These are phyloP conservation scores for Mus musculus DNA, from an alignment of 2,113 vertebrate genomes.

Conservation along the genomic window GRCm39 chr6:92807001-92807500, in stretches of 20 bases:
- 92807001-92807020: neutral
- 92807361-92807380: neutral
- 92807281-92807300: neutral
- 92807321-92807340: neutral
- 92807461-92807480: neutral
- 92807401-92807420: neutral
- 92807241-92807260: neutral
- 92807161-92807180: accelerated
- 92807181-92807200: accelerated
- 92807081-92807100: neutral
- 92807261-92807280: no score
- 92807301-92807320: neutral
- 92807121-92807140: neutral
- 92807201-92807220: neutral
- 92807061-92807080: neutral
- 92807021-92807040: neutral
- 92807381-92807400: neutral
- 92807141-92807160: neutral
- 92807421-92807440: accelerated
- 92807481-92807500: neutral
- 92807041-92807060: neutral
- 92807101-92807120: neutral
- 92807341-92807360: no score
- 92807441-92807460: neutral
- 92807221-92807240: neutral